Evolutionary conservation across 2,888 invertebrate species (phyloP), one percentile per base, ranked within the genome.

Genomic region (Hirtodrosophila duncani): DNA sequence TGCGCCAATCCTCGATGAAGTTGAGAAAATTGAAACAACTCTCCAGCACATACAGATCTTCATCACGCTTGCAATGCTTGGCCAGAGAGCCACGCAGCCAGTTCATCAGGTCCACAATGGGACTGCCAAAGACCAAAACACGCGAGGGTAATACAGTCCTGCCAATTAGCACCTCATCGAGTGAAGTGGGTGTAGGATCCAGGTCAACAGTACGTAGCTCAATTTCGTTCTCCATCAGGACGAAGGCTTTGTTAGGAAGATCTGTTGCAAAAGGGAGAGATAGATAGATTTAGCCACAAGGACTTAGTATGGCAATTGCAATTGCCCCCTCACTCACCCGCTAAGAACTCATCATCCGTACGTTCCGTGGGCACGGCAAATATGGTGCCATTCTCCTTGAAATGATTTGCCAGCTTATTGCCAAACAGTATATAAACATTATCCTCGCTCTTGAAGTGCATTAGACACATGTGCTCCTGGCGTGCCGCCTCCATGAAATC

Each of bases 401-500:
- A 85, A 45, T 84, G 81, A 8, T 68, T 74, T 13, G 84, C 79
- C 79, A 86, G 69, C 56, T 83, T 84, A 26, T 83, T 83, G 21
- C 86, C 87, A 30, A 87, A 81, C 1, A 85, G 24, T 8, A 87
- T 83, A 43, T 86, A 87, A 18, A 87, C 70, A 50, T 86, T 86
- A 6, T 84, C 80, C 0, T 80, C 77, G 24, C 85, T 86, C 29
- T 85, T 83, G 41, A 85, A 86, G 55, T 85, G 85, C 84, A 86
- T 86, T 6, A 87, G 62, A 10, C 87, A 87, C 69, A 87, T 83
- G 20, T 83, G 84, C 49, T 86, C 87, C 17, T 75, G 67, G 0
- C 83, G 74, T 1, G 84, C 83, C 4, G 85, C 81, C 23, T 85
- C 83, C 84, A 86, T 85, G 34, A 87, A 87, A 10, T 86, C 84